These are phyloP conservation scores for Morone chrysops DNA, from an alignment of 2,113 vertebrate genomes.

Conservation along the genomic window DNA sequence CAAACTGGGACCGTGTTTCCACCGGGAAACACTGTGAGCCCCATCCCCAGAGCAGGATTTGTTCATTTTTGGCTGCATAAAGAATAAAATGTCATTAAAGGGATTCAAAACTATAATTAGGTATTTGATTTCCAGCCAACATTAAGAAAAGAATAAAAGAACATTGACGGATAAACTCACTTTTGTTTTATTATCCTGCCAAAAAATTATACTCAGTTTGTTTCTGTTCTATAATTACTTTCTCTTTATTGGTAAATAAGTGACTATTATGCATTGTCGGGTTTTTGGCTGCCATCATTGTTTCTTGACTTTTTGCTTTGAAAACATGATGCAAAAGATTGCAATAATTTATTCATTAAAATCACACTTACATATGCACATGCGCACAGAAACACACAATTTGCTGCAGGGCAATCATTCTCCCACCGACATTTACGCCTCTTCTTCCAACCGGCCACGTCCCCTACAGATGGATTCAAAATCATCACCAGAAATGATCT, in stretches of 20 bases:
- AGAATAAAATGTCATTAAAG: not conserved
- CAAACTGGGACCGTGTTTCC: constrained; percentile 31
- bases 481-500: constrained; percentile 61
- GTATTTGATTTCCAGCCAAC: not conserved
- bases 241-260: too few species aligned
- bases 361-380: constrained; percentile 13
- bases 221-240: not conserved
- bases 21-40: constrained; percentile 3
- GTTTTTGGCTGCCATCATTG: not conserved
- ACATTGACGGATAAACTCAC: too few species aligned
- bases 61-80: constrained; percentile 9
- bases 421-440: constrained; percentile 62
- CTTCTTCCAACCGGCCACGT: constrained; percentile 53
- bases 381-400: not conserved
- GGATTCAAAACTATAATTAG: not conserved
- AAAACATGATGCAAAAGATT: not conserved
- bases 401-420: constrained; percentile 53
- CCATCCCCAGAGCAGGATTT: not conserved
- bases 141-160: not conserved
- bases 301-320: not conserved
- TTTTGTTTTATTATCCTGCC: not conserved
- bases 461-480: constrained; percentile 53
- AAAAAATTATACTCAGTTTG: not conserved
- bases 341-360: constrained; percentile 39
- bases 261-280: not conserved